These are phyloP conservation scores for Chrysocyon brachyurus DNA, from an alignment of 2,797 vertebrate genomes.

Conservation along the genomic window DNA sequence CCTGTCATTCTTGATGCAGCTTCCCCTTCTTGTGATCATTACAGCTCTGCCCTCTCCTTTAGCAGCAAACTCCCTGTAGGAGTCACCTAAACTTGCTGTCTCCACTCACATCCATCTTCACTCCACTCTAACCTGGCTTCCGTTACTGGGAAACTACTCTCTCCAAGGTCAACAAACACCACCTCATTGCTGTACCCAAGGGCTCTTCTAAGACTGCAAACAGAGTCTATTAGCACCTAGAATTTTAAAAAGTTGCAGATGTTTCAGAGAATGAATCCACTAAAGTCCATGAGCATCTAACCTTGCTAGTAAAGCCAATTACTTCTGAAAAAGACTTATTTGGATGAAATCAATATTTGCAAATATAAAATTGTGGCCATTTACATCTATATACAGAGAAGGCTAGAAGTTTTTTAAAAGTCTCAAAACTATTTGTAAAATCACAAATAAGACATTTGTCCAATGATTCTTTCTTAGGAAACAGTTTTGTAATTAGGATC, in stretches of 20 bases:
- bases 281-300: not conserved
- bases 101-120: not conserved
- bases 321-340: constrained; percentile 48
- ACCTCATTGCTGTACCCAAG: not conserved
- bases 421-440: constrained; percentile 64
- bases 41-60: not conserved
- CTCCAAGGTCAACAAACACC: not conserved
- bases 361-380: constrained; percentile 55
- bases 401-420: not conserved
- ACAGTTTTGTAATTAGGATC: constrained; percentile 63
- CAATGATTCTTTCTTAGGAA: constrained; percentile 57
- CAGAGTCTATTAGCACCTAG: not conserved
- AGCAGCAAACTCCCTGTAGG: not conserved
- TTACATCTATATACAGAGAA: constrained; percentile 46
- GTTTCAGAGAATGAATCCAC: not conserved
- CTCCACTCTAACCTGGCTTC: not conserved
- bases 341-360: constrained; percentile 37
- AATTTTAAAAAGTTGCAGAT: not conserved
- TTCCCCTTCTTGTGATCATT: not conserved
- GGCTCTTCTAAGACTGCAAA: not conserved
- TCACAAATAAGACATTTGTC: constrained; percentile 48
- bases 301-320: not conserved
- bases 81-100: not conserved
- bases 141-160: not conserved
- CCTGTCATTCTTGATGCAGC: not conserved